Base-by-base conservation (phyloP, 2,888 invertebrate genomes). In the Drosophila recens region DNA sequence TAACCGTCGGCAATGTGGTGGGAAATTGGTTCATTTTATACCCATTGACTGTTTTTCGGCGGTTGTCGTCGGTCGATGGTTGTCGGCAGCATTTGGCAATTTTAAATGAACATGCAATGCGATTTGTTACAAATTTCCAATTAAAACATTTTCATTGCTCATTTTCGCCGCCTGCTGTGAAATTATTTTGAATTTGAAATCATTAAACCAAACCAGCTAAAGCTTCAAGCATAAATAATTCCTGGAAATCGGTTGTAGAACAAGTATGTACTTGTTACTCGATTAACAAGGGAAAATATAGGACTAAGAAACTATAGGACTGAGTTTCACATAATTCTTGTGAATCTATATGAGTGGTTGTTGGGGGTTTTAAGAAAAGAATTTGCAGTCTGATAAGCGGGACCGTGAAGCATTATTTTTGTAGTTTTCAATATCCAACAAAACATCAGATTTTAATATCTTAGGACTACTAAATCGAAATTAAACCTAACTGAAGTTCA, bases 21-120 rank as follows among this genome's bases (percentile, higher is more conserved):
- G 80, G 67, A 89, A 89, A 85, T 89, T 89, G 89, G 88, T 89
- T 85, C 85, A 85, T 85, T 87, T 89, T 77, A 82, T 85, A 71
- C 67, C 63, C 69, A 87, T 85, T 70, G 87, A 82, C 63, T 72
- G 80, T 62, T 69, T 40, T 42, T 61, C 49, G 52, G 49, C 33
- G 36, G 48, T 46, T 27, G 52, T 30, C 23, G 46, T 23, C 15
- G 42, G 52, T 17, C 30, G 33, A 8, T 15, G 48, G 30, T 61
- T 59, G 62, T 59, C 57, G 57, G 62, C 64, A 80, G 49, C 67
- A 69, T 85, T 67, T 65, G 85, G 52, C 59, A 62, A 71, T 85
- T 87, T 69, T 3, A 87, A 82, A 84, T 84, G 87, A 87, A 89
- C 89, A 89, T 82, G 62, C 79, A 72, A 84, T 79, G 62, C 86